Evolutionary conservation across 2,888 invertebrate genomes (phyloP).

Genomic region (Oxystoma pomonae): DNA sequence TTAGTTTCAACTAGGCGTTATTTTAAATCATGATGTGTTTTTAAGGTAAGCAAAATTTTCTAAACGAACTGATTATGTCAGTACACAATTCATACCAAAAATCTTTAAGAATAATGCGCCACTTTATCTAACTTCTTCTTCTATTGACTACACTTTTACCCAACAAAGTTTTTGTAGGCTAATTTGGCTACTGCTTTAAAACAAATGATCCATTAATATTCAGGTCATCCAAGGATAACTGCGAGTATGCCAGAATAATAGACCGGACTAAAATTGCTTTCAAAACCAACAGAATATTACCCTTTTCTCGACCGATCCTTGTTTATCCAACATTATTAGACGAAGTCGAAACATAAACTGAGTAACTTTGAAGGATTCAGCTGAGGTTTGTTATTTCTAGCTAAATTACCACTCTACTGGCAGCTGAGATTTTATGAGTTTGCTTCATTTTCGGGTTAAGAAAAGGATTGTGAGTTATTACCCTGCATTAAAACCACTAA

Average conservation of each 20-base stretch:
- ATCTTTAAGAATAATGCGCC: too few species aligned
- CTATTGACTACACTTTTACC: not conserved
- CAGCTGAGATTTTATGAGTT: not conserved
- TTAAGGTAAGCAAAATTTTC: too few species aligned
- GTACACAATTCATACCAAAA: too few species aligned
- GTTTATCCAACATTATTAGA: not conserved
- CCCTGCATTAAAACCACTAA: not conserved
- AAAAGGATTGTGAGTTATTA: not conserved
- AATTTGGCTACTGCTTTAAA: not conserved
- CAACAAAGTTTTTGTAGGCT: not conserved
- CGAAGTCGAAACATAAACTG: not conserved
- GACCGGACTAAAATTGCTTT: not conserved
- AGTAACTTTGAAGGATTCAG: not conserved
- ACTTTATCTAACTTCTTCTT: too few species aligned
- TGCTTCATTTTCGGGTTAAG: not conserved
- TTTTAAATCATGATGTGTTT: too few species aligned
- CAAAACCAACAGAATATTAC: not conserved
- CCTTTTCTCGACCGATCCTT: not conserved
- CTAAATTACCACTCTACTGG: not conserved
- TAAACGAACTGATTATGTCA: too few species aligned
- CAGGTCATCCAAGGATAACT: not conserved
- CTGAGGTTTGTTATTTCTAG: not conserved
- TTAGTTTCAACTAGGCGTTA: too few species aligned
- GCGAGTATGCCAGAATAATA: not conserved
- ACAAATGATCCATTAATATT: constrained; percentile 5